Evolutionary conservation across 2,797 vertebrate species (phyloP).

Genomic region (Notolepis coatsorum): DNA sequence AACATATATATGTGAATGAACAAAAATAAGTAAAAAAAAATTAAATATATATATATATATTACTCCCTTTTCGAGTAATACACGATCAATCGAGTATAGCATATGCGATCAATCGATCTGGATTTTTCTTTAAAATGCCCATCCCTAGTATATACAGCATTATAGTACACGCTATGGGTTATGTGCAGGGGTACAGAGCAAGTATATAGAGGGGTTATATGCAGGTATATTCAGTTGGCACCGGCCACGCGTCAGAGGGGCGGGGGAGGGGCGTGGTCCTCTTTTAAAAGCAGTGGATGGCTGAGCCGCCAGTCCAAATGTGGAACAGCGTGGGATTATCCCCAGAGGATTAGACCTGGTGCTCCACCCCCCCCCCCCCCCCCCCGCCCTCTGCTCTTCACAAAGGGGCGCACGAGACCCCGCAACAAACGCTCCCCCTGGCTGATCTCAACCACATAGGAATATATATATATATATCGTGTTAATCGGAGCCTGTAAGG

Average conservation of each 20-base stretch:
- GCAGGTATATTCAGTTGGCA: too few relatives aligned
- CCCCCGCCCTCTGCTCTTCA: conserved; percentile 44
- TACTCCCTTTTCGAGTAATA: too few relatives aligned
- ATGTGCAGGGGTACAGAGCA: too few relatives aligned
- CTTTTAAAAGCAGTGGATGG: conserved; percentile 53
- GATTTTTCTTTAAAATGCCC: too few relatives aligned
- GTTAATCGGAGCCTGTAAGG: conserved; percentile 32
- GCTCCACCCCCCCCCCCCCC: conserved; percentile 53
- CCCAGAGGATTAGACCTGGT: conserved; percentile 73
- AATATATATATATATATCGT: conserved; percentile 11
- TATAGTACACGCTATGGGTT: too few relatives aligned
- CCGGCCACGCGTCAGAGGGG: conserved; percentile 21
- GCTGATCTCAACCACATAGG: conserved; percentile 1
- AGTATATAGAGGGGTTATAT: too few relatives aligned
- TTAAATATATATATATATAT: too few relatives aligned
- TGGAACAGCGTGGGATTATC: conserved; percentile 81
- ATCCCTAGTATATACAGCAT: too few relatives aligned
- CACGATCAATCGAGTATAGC: too few relatives aligned
- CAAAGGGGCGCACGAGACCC: conserved; percentile 36
- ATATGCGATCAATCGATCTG: too few relatives aligned
- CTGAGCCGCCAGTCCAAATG: conserved; percentile 70
- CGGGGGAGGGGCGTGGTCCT: conserved; percentile 38
- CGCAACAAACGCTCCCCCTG: neutral
- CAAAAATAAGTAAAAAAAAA: too few relatives aligned
- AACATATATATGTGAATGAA: too few relatives aligned